These are phyloP conservation scores for Apostichopus leukothele DNA, from an alignment of 53 echinoderm and acorn worm genomes.

Conservation along the genomic window DNA sequence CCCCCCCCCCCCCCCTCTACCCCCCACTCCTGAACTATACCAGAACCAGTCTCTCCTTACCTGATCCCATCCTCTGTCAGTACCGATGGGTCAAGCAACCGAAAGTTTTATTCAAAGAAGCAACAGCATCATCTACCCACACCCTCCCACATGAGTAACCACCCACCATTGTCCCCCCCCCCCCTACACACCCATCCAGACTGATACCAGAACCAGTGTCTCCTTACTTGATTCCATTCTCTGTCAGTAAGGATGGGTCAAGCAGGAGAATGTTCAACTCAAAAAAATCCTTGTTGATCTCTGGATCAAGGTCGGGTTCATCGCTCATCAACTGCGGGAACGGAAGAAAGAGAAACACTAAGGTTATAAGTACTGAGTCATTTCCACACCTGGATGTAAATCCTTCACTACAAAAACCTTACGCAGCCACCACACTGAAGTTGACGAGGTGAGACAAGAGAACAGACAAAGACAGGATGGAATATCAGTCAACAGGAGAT, in stretches of 20 bases:
- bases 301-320: constrained; percentile 96
- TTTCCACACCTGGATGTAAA: no score
- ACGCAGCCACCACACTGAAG: no score
- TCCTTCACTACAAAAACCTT: no score
- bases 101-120: constrained; percentile 95
- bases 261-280: constrained; percentile 91
- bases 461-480: not conserved
- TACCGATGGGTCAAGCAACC: constrained; percentile 83
- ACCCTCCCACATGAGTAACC: not conserved
- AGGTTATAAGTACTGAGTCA: no score
- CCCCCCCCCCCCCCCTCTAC: not conserved
- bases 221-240: constrained; percentile 99
- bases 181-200: not conserved
- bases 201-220: not conserved
- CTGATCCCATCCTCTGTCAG: constrained; percentile 98
- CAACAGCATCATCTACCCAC: no score
- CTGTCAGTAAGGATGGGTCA: constrained; percentile 88
- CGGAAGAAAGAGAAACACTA: not conserved
- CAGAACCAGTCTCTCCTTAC: constrained; percentile 53
- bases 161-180: not conserved
- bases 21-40: no score
- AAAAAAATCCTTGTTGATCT: constrained; percentile 99
- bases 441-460: not conserved
- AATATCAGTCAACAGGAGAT: not conserved
- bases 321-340: constrained; percentile 85